phyloP scores from a whole-genome alignment of 2,888 invertebrate species.

The Cylindroiulus punctatus region DNA sequence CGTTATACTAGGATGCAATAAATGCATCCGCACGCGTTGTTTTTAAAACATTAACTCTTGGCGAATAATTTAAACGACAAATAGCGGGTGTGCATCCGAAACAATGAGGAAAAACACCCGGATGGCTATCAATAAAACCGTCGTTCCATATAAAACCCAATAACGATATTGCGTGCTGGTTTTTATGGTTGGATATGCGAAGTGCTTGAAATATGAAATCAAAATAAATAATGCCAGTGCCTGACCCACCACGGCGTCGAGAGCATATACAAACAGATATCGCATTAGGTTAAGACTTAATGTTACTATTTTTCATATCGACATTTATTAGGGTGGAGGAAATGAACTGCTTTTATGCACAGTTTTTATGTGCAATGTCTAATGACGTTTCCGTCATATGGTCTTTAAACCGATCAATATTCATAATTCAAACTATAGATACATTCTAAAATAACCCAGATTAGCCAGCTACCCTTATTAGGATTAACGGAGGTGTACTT shows the following conservation, averaged over 20 bases:
- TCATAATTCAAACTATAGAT: too few relatives aligned
- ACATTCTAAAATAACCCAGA: too few relatives aligned
- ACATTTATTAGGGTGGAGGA: not conserved
- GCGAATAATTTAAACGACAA: not conserved
- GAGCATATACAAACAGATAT: not conserved
- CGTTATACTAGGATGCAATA: not conserved
- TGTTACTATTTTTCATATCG: slow-evolving; percentile 2
- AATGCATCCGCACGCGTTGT: not conserved
- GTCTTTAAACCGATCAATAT: not conserved
- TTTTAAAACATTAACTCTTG: slow-evolving; percentile 13
- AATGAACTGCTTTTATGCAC: not conserved
- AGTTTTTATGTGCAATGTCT: not conserved
- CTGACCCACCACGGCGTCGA: slow-evolving; percentile 25
- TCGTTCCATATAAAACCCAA: slow-evolving; percentile 28
- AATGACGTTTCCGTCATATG: not conserved
- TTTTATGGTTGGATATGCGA: not conserved
- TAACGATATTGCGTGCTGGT: slow-evolving; percentile 39
- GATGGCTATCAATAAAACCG: slow-evolving; percentile 30
- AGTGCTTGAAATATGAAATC: not conserved
- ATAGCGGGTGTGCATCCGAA: slow-evolving; percentile 32
- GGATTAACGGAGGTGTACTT: too few relatives aligned
- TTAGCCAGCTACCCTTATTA: too few relatives aligned
- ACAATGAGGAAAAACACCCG: slow-evolving; percentile 1
- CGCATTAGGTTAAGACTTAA: slow-evolving; percentile 1
- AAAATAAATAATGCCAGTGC: slow-evolving; percentile 6